Evolutionary conservation across 2,888 invertebrate genomes (phyloP).

Genomic region (Pachymerium ferrugineum): DNA sequence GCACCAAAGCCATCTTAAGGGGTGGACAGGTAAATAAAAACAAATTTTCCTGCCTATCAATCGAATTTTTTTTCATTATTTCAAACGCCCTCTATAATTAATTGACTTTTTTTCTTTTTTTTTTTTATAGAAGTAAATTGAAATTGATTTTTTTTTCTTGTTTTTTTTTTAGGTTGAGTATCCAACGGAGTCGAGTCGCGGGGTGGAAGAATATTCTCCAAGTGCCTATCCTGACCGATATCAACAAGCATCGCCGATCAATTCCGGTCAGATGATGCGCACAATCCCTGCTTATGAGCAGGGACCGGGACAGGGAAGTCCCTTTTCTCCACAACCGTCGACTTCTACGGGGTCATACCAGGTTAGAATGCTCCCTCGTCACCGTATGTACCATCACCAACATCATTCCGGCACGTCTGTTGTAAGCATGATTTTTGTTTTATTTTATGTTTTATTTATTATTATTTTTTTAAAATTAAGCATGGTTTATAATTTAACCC

Average conservation of each 20-base stretch:
- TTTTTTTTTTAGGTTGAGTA: conserved; percentile 12
- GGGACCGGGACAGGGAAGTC: conserved; percentile 41
- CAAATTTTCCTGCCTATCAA: no score
- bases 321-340: conserved; percentile 43
- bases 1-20: neutral
- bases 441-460: conserved; percentile 23
- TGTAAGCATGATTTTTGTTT: neutral
- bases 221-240: conserved; percentile 28
- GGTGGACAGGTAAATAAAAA: neutral
- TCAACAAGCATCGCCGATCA: neutral
- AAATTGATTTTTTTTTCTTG: neutral
- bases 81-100: no score
- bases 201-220: conserved; percentile 28
- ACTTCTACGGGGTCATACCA: conserved; percentile 33
- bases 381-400: conserved; percentile 24
- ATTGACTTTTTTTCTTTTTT: neutral
- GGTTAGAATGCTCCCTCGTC: conserved; percentile 31
- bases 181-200: conserved; percentile 4
- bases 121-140: neutral
- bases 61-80: no score
- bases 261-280: conserved; percentile 31
- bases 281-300: conserved; percentile 11
- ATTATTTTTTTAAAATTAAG: neutral
- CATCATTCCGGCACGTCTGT: neutral
- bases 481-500: neutral